Evolutionary conservation across 2,888 invertebrate species (phyloP).

Genomic region (Melanchra persicariae): DNA sequence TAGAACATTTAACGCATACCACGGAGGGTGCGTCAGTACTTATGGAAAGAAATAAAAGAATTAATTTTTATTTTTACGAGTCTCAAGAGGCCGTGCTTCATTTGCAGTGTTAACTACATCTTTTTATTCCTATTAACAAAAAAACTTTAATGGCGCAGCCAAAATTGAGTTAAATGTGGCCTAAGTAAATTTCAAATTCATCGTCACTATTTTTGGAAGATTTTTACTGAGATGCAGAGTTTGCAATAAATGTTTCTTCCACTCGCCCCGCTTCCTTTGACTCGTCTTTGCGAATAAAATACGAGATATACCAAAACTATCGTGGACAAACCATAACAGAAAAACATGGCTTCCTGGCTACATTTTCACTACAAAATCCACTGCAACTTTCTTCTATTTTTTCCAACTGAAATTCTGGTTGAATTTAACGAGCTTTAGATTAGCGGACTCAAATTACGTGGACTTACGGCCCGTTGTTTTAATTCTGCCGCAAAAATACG

Average conservation of each 20-base stretch:
- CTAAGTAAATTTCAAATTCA: too few relatives aligned
- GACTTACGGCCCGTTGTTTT: conserved; percentile 45
- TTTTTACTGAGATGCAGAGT: too few relatives aligned
- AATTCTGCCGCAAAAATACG: conserved; percentile 59
- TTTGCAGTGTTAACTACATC: conserved; percentile 47
- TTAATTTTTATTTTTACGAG: conserved; percentile 52
- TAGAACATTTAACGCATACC: conserved; percentile 77
- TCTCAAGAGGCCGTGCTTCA: conserved; percentile 41
- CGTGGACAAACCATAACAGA: background rate
- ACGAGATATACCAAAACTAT: background rate
- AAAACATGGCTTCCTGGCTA: background rate
- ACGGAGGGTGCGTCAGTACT: conserved; percentile 62
- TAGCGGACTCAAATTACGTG: conserved; percentile 54
- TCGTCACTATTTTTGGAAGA: too few relatives aligned
- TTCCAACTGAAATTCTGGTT: background rate
- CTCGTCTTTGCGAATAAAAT: too few relatives aligned
- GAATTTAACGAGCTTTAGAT: conserved; percentile 52
- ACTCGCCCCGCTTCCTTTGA: too few relatives aligned
- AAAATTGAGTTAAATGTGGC: conserved; percentile 4
- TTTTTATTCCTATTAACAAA: conserved; percentile 31
- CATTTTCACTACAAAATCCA: background rate
- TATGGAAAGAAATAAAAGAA: conserved; percentile 50
- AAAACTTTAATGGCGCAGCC: conserved; percentile 9
- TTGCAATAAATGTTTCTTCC: too few relatives aligned
- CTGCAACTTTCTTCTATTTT: conserved; percentile 1